Base-by-base conservation (phyloP, 1,140 invertebrate species). In the Apis florea region DNA sequence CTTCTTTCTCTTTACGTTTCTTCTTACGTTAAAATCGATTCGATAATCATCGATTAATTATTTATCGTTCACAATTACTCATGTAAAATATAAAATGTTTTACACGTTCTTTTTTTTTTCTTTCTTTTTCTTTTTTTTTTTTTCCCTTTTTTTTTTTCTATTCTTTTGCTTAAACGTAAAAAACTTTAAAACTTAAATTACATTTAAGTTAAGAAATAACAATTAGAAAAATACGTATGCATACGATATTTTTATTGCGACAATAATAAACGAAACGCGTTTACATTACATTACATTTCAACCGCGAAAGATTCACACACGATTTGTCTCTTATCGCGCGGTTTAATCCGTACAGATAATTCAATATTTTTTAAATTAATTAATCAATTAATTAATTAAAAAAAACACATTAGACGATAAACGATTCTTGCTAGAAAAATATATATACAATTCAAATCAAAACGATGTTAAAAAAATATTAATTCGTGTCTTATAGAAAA, bases 261-360 rank as follows among this genome's bases (percentile, higher is more conserved):
- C 3, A 31, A 6, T n/a, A 13, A 17, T 19, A 59, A 59, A 61
- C 13, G 9, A 61, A 47, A 40, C 17, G 17, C 59, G 24, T 73
- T 54, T 9, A 19, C 59, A 13, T 73, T 54, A 79, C 11, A 31
- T 54, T 19, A n/a, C n/a, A n/a, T 31, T 31, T 40, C 17, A 31
- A 53, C 53, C 75, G 72, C 71, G 68, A 75, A 68, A 40, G 54
- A 49, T 61, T 58, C 73, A 24, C 54, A 59, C 49, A 53, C 24
- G 47, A 54, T 82, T 49, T 51, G 54, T 31, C 24, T 47, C 84
- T 90, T 86, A 85, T 89, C 86, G 83, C 81, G 74, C 84, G 89
- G 84, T 85, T 85, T 81, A 85, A 84, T 88, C 89, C 89, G 87
- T 84, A 85, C 89, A 90, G 89, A 90, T 90, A 90, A n/a, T n/a